Conservation (phyloP, 30 jellyfish, hydroid and myxozoan species). For the Haliclystus octoradiatus region DNA sequence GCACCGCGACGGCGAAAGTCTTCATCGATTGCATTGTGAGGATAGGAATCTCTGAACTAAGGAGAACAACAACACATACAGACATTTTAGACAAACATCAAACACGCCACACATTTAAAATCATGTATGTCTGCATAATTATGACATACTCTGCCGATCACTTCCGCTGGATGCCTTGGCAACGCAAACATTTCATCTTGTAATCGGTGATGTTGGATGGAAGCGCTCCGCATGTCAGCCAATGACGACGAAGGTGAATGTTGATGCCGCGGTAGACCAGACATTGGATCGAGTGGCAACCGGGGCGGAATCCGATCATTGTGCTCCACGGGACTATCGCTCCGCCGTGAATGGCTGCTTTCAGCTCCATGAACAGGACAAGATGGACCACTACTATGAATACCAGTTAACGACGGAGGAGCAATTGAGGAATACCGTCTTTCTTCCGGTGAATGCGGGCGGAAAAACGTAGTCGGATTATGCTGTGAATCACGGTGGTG, state of each 20-base stretch:
- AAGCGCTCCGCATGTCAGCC: slow-evolving; percentile 52
- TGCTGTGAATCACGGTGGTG: slow-evolving; percentile 48
- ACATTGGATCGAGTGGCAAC: slow-evolving; percentile 57
- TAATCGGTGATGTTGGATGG: slow-evolving; percentile 77
- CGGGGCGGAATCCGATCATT: slow-evolving; percentile 46
- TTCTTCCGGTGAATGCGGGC: slow-evolving; percentile 89
- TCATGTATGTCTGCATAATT: too few species aligned
- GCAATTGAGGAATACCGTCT: slow-evolving; percentile 48
- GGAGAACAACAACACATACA: background rate
- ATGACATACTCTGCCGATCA: background rate
- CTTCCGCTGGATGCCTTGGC: slow-evolving; percentile 26
- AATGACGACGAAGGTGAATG: background rate
- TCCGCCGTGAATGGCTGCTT: slow-evolving; percentile 70
- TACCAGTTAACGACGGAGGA: slow-evolving; percentile 50
- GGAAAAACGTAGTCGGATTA: slow-evolving; percentile 40
- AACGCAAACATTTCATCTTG: slow-evolving; percentile 67
- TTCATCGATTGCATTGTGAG: slow-evolving; percentile 74
- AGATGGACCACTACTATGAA: slow-evolving; percentile 68
- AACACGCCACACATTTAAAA: too few species aligned
- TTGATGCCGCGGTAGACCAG: slow-evolving; percentile 29
- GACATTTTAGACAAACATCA: too few species aligned
- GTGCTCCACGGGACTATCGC: slow-evolving; percentile 68
- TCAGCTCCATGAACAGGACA: slow-evolving; percentile 99
- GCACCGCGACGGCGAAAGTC: slow-evolving; percentile 94
- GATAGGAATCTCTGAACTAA: slow-evolving; percentile 67